Percentiles rank a stretch among this genome's conserved stretches.
phyloP scores from a whole-genome alignment of 2,888 invertebrate genomes.

The Salticus scenicus region DNA sequence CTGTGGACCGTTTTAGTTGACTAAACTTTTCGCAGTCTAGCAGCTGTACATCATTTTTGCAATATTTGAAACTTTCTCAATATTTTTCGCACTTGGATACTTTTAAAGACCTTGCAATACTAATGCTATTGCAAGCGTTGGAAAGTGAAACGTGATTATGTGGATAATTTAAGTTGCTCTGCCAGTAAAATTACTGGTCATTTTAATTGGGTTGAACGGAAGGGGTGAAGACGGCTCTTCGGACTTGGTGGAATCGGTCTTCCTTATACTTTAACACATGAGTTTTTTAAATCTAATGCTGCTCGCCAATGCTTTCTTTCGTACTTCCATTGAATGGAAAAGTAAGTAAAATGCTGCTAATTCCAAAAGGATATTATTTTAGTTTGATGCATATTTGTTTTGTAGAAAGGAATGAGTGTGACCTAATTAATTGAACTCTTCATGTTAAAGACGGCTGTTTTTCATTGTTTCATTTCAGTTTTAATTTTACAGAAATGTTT shows the following conservation, averaged over 20 bases:
- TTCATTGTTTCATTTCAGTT: too few species aligned
- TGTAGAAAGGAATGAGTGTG: too few species aligned
- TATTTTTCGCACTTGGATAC: constrained; percentile 39
- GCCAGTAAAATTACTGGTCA: neutral
- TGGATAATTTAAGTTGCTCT: neutral
- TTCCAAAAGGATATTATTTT: too few species aligned
- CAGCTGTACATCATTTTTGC: constrained; percentile 20
- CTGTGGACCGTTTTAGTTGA: constrained; percentile 46
- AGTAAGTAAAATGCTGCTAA: neutral
- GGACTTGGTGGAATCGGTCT: neutral
- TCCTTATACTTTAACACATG: neutral
- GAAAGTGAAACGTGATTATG: neutral
- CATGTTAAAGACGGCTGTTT: too few species aligned
- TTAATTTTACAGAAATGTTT: too few species aligned
- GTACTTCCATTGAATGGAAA: neutral
- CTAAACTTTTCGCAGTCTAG: constrained; percentile 35
- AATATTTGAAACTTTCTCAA: constrained; percentile 21
- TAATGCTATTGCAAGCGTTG: constrained; percentile 15
- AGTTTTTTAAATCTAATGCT: neutral
- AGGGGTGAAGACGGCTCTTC: neutral
- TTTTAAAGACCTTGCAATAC: constrained; percentile 33
- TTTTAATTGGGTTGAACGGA: neutral
- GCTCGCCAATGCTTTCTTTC: neutral
- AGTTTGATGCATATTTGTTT: too few species aligned
- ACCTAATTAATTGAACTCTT: too few species aligned